Evolutionary conservation across 2,113 vertebrate genomes (phyloP).

Genomic region (Trachemys scripta): DNA sequence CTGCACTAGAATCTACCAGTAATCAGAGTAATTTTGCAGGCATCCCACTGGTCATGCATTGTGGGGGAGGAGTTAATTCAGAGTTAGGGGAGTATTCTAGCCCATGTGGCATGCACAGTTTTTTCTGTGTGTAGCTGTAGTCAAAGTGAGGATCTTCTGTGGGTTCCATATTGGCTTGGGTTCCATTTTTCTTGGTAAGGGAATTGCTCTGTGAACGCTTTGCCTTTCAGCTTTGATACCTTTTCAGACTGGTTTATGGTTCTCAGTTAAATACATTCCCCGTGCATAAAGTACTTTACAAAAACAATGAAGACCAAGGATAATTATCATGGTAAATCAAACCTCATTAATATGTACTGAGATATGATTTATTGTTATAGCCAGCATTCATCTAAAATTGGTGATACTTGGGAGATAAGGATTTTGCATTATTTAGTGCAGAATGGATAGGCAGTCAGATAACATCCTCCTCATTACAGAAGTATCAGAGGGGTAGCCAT

Average conservation of each 20-base stretch:
- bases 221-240: neutral
- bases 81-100: neutral
- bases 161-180: neutral
- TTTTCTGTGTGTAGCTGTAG: neutral
- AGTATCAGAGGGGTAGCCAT: too few species aligned
- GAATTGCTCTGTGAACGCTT: neutral
- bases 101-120: neutral
- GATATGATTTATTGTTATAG: neutral
- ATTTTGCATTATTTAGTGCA: neutral
- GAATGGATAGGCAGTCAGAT: fast-evolving
- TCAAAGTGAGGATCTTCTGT: neutral
- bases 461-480: neutral
- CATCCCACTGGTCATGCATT: neutral
- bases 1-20: neutral
- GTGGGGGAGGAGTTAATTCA: neutral
- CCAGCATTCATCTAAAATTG: neutral
- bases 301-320: neutral
- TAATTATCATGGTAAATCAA: constrained; percentile 35
- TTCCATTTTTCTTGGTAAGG: neutral
- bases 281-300: neutral
- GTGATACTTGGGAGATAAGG: fast-evolving
- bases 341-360: constrained; percentile 38
- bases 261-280: neutral
- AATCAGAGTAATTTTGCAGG: neutral
- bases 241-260: neutral